Conservation (phyloP, 2,888 invertebrate species). For the Lissocephala sabroskyi region DNA sequence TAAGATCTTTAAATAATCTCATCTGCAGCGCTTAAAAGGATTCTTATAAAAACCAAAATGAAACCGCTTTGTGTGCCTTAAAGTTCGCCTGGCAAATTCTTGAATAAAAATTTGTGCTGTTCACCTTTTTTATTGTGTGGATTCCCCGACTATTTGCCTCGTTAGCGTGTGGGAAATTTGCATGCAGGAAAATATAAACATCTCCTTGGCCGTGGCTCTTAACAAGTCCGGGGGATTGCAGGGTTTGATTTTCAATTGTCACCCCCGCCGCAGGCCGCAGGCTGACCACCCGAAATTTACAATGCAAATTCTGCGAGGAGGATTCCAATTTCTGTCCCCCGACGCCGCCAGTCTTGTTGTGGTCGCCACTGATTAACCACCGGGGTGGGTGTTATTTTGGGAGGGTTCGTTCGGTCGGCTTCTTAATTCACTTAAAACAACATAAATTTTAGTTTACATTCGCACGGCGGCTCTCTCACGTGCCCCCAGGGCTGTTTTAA, state of each 20-base stretch:
- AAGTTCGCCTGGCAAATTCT: too few relatives aligned
- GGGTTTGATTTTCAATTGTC: constrained; percentile 37
- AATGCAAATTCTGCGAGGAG: constrained; percentile 45
- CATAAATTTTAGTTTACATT: constrained; percentile 64
- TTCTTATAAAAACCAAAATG: too few relatives aligned
- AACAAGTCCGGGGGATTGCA: constrained; percentile 39
- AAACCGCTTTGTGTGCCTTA: too few relatives aligned
- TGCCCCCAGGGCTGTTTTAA: constrained; percentile 21
- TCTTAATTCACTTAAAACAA: constrained; percentile 63
- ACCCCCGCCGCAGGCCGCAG: neutral
- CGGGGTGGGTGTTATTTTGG: constrained; percentile 9
- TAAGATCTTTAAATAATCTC: too few relatives aligned
- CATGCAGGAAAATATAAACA: constrained; percentile 50
- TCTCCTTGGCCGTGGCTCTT: constrained; percentile 29
- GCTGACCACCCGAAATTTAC: constrained; percentile 38
- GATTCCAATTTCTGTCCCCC: too few relatives aligned
- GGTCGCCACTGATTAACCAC: constrained; percentile 37
- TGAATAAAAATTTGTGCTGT: too few relatives aligned
- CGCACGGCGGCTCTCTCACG: constrained; percentile 42
- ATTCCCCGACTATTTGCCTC: constrained; percentile 49
- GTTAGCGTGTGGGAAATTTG: constrained; percentile 44
- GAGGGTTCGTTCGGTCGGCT: constrained; percentile 48
- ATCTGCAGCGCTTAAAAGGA: too few relatives aligned
- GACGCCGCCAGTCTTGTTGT: too few relatives aligned
- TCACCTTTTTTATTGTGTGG: too few relatives aligned